Conservation (phyloP, 2,888 invertebrate species). For the Loripinus fragilis region DNA sequence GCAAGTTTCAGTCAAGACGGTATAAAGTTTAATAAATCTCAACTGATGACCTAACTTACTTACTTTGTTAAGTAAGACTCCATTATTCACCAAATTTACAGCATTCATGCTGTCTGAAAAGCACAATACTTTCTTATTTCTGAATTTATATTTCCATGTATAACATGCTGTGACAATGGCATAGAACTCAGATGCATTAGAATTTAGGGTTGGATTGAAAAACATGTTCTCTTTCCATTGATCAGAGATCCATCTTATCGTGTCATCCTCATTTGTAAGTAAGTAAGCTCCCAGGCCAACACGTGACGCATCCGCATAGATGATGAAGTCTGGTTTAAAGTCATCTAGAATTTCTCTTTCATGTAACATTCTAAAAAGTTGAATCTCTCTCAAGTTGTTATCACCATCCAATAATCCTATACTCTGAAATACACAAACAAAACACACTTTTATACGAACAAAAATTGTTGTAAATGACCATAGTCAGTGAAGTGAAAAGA, state of each 20-base stretch:
- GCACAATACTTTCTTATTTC: constrained; percentile 55
- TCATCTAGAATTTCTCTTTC: constrained; percentile 2
- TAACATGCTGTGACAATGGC: constrained; percentile 64
- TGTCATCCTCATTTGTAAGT: constrained; percentile 47
- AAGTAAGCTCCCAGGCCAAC: constrained; percentile 68
- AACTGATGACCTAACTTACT: too few species aligned
- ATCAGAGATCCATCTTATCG: constrained; percentile 61
- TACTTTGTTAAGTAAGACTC: constrained; percentile 23
- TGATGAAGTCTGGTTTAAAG: constrained; percentile 56
- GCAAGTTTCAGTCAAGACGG: constrained; percentile 38
- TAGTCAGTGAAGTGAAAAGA: too few species aligned
- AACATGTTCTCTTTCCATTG: constrained; percentile 48
- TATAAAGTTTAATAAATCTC: too few species aligned
- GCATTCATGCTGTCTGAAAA: constrained; percentile 58
- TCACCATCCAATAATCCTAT: constrained; percentile 40
- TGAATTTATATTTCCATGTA: constrained; percentile 74
- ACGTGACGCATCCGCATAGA: constrained; percentile 67
- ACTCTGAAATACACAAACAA: constrained; percentile 39
- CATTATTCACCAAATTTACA: constrained; percentile 56
- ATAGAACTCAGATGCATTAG: constrained; percentile 63
- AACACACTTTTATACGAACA: too few species aligned
- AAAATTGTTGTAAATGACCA: too few species aligned
- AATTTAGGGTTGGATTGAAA: constrained; percentile 18
- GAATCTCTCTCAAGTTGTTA: constrained; percentile 30
- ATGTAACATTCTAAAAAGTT: constrained; percentile 7